phyloP scores from a whole-genome alignment of 2,113 vertebrate genomes.

The Anguilla japonica region DNA sequence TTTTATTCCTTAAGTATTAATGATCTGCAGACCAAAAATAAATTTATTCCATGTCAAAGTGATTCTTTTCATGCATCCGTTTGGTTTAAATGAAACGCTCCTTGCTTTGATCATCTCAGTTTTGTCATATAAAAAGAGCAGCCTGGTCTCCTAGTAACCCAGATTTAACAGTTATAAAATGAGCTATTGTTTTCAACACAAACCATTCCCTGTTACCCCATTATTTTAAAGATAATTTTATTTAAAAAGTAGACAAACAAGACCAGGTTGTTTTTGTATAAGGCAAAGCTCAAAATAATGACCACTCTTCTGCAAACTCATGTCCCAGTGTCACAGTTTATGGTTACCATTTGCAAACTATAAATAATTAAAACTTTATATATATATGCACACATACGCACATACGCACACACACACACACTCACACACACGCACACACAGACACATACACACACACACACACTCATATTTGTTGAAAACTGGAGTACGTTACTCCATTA shows the following conservation, averaged over 20 bases:
- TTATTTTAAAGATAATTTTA: conserved; percentile 90
- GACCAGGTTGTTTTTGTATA: conserved; percentile 82
- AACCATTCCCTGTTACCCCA: conserved; percentile 31
- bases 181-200: conserved; percentile 31
- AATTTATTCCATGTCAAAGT: conserved; percentile 15
- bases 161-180: conserved; percentile 28
- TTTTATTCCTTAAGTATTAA: conserved; percentile 28
- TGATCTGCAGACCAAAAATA: conserved; percentile 24
- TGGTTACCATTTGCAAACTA: conserved; percentile 81
- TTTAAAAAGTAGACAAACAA: conserved; percentile 95
- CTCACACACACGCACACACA: conserved; percentile 33
- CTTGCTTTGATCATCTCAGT: conserved; percentile 20
- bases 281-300: conserved; percentile 88
- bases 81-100: conserved; percentile 28
- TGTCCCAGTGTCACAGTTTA: conserved; percentile 86
- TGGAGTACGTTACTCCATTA: conserved; percentile 72
- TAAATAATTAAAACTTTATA: conserved; percentile 81
- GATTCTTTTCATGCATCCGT: conserved; percentile 26
- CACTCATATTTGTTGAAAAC: conserved; percentile 36
- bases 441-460: conserved; percentile 24
- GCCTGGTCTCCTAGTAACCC: conserved; percentile 15
- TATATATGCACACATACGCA: conserved; percentile 29
- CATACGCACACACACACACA: conserved; percentile 32
- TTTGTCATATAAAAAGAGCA: conserved; percentile 29
- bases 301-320: conserved; percentile 75